Conservation (phyloP, 1,140 invertebrate species). For the Drosophila repleta region DNA sequence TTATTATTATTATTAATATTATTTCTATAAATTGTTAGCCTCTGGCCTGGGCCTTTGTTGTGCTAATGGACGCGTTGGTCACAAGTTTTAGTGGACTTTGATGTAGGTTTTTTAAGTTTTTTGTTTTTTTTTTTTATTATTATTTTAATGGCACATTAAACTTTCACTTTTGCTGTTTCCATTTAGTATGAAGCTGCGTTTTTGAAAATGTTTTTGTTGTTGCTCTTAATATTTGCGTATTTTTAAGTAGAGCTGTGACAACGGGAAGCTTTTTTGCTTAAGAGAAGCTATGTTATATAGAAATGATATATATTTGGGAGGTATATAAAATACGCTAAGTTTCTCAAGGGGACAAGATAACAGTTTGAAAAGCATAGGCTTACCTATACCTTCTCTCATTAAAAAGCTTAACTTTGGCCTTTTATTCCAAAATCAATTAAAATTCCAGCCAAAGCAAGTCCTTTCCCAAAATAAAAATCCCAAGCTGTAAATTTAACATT, state of each 20-base stretch:
- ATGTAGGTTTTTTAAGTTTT: slow-evolving; percentile 40
- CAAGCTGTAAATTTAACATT: not conserved
- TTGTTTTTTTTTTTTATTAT: slow-evolving; percentile 25
- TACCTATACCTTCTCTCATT: no score
- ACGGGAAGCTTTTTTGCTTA: not conserved
- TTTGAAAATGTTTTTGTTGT: not conserved
- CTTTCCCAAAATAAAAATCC: not conserved
- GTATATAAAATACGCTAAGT: no score
- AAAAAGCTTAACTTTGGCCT: no score
- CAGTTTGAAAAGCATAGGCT: no score
- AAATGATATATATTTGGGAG: no score
- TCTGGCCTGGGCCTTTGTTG: slow-evolving; percentile 55
- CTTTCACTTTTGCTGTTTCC: slow-evolving; percentile 76
- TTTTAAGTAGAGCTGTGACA: slow-evolving; percentile 32
- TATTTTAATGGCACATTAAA: slow-evolving; percentile 72
- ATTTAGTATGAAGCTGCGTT: slow-evolving; percentile 65
- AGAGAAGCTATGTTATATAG: no score
- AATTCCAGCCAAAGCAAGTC: not conserved
- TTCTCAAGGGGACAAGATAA: no score
- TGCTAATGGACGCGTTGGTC: slow-evolving; percentile 68
- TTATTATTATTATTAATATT: slow-evolving; percentile 62
- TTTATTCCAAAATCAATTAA: no score
- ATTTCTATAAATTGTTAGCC: slow-evolving; percentile 49
- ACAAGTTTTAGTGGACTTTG: slow-evolving; percentile 74
- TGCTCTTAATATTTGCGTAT: slow-evolving; percentile 4